These are phyloP conservation scores for Hemichromis elongatus DNA, from an alignment of 2,113 vertebrate species.

Conservation along the genomic window DNA sequence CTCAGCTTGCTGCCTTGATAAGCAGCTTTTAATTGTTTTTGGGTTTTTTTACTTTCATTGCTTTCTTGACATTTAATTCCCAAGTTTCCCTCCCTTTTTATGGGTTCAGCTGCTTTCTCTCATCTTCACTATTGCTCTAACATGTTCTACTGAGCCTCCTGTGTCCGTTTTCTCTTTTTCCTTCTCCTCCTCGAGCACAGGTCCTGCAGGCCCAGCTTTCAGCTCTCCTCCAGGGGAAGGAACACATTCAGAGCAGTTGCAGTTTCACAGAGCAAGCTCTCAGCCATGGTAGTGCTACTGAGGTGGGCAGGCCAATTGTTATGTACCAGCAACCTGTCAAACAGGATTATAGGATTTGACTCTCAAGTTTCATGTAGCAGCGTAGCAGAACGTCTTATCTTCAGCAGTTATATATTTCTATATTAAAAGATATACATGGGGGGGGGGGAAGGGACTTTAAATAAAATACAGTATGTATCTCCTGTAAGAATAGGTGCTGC, in stretches of 20 bases:
- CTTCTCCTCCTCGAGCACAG: conserved; percentile 54
- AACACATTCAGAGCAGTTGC: conserved; percentile 93
- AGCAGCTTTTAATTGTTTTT: background rate
- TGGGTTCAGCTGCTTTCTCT: background rate
- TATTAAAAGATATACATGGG: background rate
- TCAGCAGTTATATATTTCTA: background rate
- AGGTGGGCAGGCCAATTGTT: conserved; percentile 54
- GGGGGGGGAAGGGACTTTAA: background rate
- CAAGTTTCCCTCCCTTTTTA: background rate
- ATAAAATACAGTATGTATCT: background rate
- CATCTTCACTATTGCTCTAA: background rate
- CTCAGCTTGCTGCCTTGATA: background rate
- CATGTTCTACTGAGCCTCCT: background rate
- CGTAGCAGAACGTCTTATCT: background rate
- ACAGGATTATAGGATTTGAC: background rate
- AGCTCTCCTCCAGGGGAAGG: conserved; percentile 85
- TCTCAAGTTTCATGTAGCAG: background rate
- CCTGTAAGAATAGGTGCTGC: conserved; percentile 71
- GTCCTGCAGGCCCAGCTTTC: conserved; percentile 89
- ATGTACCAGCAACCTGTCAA: background rate
- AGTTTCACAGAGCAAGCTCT: conserved; percentile 92
- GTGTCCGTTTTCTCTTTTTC: background rate
- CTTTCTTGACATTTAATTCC: background rate
- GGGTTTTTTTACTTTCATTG: background rate
- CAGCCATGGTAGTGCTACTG: conserved; percentile 85